Base-by-base conservation (phyloP, 2,888 invertebrate species). In the Clepsis dumicolana region DNA sequence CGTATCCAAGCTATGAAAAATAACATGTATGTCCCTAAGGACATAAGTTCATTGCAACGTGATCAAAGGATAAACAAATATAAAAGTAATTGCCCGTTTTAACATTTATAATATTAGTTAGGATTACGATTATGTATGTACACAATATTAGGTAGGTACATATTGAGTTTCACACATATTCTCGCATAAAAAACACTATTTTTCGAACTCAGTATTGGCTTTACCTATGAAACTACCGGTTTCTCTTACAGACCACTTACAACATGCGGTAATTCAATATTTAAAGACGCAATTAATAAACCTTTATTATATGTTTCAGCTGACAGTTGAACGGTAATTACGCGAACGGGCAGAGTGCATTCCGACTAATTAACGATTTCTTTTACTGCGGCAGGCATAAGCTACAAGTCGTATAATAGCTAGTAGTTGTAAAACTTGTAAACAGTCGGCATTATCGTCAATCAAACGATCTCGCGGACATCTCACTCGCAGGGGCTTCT, bases 401-500 rank as follows among this genome's bases (percentile, higher is more conserved):
- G 56, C 56, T 18, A 35, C 35, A 56, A 56, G 32, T 21, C 35
- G 21, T 48, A 54, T 48, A 61, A 62, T 57, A 25, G 57, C 63
- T 59, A 63, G 38, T 44, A 64, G 68, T 53, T 64, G 68, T 68
- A 68, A 64, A 68, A 68, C 63, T 59, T 64, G 64, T 68, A 68
- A 64, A 68, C 53, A 68, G 67, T 63, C 44, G 14, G 48, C 48
- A 65, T 84, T 84, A 89, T 86, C 86, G 71, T 74, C 73, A 72
- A 84, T 81, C 77, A 75, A 79, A 80, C 75, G 82, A 85, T 86
- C 79, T 82, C 74, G 80, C 81, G 81, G 83, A 91, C 90, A 86
- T 84, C 90, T 89, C 85, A 90, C 87, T 91, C 76, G 85, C 75
- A 73, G 70, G 75, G 71, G 82, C 85, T 85, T 80, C 82, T 85